These are phyloP conservation scores for Paraescarpia echinospica DNA, from an alignment of 1,140 invertebrate species.

Conservation along the genomic window DNA sequence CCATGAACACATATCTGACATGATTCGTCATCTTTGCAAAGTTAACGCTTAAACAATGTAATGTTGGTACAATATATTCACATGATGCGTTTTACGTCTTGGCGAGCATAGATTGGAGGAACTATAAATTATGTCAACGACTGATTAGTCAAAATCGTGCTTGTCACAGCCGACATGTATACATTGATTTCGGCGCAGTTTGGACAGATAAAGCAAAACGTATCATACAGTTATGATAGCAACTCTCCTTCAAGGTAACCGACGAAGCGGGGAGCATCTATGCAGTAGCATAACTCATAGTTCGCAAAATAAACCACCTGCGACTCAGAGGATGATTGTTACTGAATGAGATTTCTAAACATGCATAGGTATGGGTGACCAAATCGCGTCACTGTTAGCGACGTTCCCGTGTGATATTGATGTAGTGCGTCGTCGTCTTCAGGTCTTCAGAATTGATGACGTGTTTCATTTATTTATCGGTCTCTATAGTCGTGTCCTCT, in stretches of 20 bases:
- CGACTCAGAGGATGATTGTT: not conserved
- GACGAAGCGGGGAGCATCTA: not conserved
- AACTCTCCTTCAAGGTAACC: not conserved
- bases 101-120: too few relatives aligned
- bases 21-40: too few relatives aligned
- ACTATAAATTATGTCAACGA: too few relatives aligned
- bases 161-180: too few relatives aligned
- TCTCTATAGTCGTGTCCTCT: too few relatives aligned
- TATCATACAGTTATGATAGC: not conserved
- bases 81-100: too few relatives aligned
- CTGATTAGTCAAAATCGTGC: too few relatives aligned
- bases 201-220: not conserved
- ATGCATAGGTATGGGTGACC: not conserved
- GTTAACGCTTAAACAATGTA: too few relatives aligned
- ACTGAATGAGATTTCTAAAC: not conserved
- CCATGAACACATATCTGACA: too few relatives aligned
- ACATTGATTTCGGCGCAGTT: too few relatives aligned
- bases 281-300: not conserved
- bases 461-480: not conserved
- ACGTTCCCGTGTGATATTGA: not conserved
- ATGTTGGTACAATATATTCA: too few relatives aligned
- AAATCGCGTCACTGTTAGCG: not conserved
- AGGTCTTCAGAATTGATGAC: not conserved
- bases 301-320: not conserved
- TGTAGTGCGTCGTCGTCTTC: not conserved